Percentiles rank a stretch among this genome's conserved stretches.
phyloP scores from a whole-genome alignment of 2,113 vertebrate genomes.

The Urocolius indicus region DNA sequence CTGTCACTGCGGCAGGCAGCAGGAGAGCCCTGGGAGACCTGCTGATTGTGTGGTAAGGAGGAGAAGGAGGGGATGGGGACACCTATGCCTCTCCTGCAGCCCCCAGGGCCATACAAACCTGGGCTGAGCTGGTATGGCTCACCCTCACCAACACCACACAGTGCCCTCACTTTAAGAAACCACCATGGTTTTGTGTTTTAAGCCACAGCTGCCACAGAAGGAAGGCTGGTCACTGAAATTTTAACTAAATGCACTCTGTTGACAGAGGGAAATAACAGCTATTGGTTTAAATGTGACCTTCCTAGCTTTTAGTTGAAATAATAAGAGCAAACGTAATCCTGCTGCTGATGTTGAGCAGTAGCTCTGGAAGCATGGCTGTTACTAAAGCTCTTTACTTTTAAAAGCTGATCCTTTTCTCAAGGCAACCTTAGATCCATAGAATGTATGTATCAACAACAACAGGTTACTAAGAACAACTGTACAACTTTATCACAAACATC shows the following conservation, averaged over 20 bases:
- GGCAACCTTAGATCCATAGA: neutral
- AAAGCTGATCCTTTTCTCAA: neutral
- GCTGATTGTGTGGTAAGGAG: neutral
- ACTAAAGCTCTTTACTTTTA: neutral
- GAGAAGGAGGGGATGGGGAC: neutral
- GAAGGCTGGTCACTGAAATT: neutral
- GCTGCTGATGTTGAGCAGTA: neutral
- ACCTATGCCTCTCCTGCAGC: neutral
- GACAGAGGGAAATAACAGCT: constrained; percentile 31
- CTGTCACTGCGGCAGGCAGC: neutral
- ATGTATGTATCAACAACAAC: neutral
- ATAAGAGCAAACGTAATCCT: neutral
- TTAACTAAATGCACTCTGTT: constrained; percentile 21
- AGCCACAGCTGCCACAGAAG: neutral
- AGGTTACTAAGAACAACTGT: neutral
- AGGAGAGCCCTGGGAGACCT: neutral
- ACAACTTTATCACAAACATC: neutral
- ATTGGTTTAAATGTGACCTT: constrained; percentile 47
- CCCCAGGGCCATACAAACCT: rapidly evolving
- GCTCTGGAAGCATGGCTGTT: neutral
- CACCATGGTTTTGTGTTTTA: neutral
- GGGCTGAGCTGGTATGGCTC: rapidly evolving
- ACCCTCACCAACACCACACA: rapidly evolving
- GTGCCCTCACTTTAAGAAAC: neutral
- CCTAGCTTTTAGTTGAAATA: constrained; percentile 32